Base-by-base conservation (phyloP, 2,888 invertebrate species). In the Perithous albicinctus region DNA sequence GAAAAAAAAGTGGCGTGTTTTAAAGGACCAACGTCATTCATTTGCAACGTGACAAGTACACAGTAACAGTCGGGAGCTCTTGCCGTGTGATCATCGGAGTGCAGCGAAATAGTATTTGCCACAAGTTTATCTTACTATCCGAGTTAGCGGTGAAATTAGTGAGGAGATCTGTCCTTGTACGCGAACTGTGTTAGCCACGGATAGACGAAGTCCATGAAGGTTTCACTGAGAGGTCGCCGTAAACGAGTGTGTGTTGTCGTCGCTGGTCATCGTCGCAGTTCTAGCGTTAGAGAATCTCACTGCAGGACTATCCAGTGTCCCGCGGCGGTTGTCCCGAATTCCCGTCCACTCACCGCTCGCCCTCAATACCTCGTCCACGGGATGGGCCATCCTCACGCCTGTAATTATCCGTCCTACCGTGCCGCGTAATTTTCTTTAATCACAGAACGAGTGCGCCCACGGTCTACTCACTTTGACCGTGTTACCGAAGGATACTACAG, bases 381-480 rank as follows among this genome's bases (percentile, higher is more conserved):
- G 23, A 54, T 54, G 32, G 54, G 72, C 70, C 56, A 59, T 80
- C 70, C 56, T 76, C 78, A 84, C 80, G 84, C 80, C 90, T 92
- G 92, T 92, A 90, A 92, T 92, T 92, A 92, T 90, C 88, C 82
- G 80, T 85, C 84, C 86, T 80, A 73, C 80, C 70, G 87, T 81
- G 83, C 88, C 87, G 86, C 88, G 89, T 92, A 92, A 92, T 92
- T 92, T 92, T 91, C 91, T 90, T 92, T 92, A 92, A 92, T 92
- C 90, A 92, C 91, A 91, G 91, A 88, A 90, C 86, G 84, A 78
- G 85, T 83, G 86, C 81, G 84, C 76, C 70, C 26, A 18, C 10
- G 54, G 0, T 20, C 26, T 29, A 77, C 81, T 88, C 87, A 88
- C 89, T 90, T 91, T 89, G 90, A 90, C 87, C 77, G 59, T 64